A percentile compares a stretch with the other conserved stretches of the same genome.
Conservation (phyloP, 2,113 vertebrate genomes). For the Elanus axillaris region DNA sequence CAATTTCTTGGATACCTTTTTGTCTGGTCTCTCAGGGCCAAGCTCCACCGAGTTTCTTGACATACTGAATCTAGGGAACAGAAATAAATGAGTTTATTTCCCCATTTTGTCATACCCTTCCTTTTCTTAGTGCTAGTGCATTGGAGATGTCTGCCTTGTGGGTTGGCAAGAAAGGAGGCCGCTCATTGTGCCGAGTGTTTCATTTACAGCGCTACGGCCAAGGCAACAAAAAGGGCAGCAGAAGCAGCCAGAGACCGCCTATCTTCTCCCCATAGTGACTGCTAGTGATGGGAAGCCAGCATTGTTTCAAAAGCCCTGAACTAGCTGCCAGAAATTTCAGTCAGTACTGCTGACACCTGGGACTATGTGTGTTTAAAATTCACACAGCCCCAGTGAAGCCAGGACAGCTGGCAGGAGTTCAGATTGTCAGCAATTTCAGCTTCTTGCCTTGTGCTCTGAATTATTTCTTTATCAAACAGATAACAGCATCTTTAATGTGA, state of each 20-base stretch:
- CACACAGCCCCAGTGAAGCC: not conserved
- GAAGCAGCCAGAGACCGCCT: conserved; percentile 26
- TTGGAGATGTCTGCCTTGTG: conserved; percentile 1
- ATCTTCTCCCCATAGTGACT: conserved; percentile 29
- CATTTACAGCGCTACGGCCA: not conserved
- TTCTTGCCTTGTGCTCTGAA: conserved; percentile 40
- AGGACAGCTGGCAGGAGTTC: conserved; percentile 12
- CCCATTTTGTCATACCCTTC: conserved; percentile 12
- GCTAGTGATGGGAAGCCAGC: conserved; percentile 40
- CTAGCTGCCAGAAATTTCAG: conserved; percentile 25
- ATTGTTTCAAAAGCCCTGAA: conserved; percentile 5
- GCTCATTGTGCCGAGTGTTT: not conserved
- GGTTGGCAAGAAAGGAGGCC: conserved; percentile 32
- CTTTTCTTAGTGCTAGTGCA: not conserved
- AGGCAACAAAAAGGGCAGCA: conserved; percentile 37
- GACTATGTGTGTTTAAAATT: conserved; percentile 40
- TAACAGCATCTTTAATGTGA: not conserved
- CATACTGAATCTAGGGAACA: not conserved
- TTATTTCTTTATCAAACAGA: conserved; percentile 42
- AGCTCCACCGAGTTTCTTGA: not conserved
- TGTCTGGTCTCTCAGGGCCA: not conserved
- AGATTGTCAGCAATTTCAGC: conserved; percentile 48
- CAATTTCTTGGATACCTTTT: conserved; percentile 20
- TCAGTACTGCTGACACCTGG: conserved; percentile 47
- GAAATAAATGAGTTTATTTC: conserved; percentile 25